phyloP scores from a whole-genome alignment of 1,140 invertebrate genomes.

The Berghia stephanieae region DNA sequence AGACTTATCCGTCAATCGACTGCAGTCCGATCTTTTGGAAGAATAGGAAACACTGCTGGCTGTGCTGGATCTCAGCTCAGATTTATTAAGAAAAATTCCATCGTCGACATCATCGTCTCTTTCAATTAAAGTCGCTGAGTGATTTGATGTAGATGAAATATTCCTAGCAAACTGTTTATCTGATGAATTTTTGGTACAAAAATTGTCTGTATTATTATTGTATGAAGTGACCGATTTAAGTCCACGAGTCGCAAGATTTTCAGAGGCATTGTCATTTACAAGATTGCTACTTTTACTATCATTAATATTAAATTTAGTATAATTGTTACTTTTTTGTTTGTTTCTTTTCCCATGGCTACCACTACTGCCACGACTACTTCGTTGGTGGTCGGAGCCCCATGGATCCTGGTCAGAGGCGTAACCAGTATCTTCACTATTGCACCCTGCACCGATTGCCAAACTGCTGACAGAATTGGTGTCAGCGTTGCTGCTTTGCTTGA shows the following conservation, averaged over 20 bases:
- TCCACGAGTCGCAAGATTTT: not conserved
- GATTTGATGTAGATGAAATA: too few species aligned
- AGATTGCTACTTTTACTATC: not conserved
- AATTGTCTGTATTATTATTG: too few species aligned
- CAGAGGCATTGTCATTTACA: not conserved
- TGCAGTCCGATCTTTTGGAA: not conserved
- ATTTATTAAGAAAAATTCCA: not conserved
- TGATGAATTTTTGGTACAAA: too few species aligned
- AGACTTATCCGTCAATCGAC: not conserved
- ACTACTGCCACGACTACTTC: not conserved
- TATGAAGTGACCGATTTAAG: too few species aligned
- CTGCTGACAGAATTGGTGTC: slow-evolving; percentile 28
- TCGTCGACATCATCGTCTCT: not conserved
- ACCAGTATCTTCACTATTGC: slow-evolving; percentile 41
- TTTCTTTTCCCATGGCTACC: not conserved
- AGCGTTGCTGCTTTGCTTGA: not conserved
- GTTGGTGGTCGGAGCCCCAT: slow-evolving; percentile 14
- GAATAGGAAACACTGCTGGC: not conserved
- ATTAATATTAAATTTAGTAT: not conserved
- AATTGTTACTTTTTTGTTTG: not conserved
- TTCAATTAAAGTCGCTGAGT: too few species aligned
- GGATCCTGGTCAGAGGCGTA: slow-evolving; percentile 35
- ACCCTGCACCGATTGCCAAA: slow-evolving; percentile 23
- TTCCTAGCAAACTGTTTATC: too few species aligned
- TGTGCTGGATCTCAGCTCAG: slow-evolving; percentile 10